Evolutionary conservation across 2,113 vertebrate species (phyloP).

Genomic region (Misgurnus mizolepis): DNA sequence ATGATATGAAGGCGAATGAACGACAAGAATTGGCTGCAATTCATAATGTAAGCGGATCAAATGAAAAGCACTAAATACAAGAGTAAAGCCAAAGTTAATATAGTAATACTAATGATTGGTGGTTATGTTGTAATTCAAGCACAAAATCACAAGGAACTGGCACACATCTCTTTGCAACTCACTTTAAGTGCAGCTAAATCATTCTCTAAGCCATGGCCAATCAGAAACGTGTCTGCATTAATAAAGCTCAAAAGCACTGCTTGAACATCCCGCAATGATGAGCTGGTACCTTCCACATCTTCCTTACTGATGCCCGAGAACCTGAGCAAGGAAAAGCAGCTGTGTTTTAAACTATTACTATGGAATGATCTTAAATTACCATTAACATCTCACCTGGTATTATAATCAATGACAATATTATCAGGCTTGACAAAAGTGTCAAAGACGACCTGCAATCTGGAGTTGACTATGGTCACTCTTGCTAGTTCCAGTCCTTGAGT

Average conservation of each 20-base stretch:
- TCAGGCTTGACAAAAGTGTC: slow-evolving; percentile 79
- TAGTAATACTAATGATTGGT: neutral
- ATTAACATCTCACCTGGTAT: slow-evolving; percentile 72
- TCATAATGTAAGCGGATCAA: neutral
- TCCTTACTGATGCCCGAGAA: slow-evolving; percentile 78
- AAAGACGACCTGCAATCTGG: slow-evolving; percentile 75
- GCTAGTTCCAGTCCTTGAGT: slow-evolving; percentile 76
- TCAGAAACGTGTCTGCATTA: slow-evolving; percentile 75
- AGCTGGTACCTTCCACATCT: slow-evolving; percentile 66
- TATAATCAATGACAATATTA: slow-evolving; percentile 79
- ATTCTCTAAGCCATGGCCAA: slow-evolving; percentile 78
- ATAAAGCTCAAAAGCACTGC: slow-evolving; percentile 75
- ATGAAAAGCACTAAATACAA: neutral
- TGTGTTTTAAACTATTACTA: neutral
- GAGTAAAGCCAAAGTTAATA: neutral
- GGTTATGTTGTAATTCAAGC: neutral
- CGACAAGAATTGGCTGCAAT: neutral
- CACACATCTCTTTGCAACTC: slow-evolving; percentile 49
- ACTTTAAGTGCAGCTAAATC: slow-evolving; percentile 81
- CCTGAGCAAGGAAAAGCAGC: slow-evolving; percentile 58
- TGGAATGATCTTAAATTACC: neutral
- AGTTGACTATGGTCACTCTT: slow-evolving; percentile 76
- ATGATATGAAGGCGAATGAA: too few species aligned
- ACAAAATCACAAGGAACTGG: neutral
- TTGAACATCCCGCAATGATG: slow-evolving; percentile 73